These are phyloP conservation scores for Myotis planiceps DNA, from an alignment of 2,797 vertebrate genomes.

Conservation along the genomic window DNA sequence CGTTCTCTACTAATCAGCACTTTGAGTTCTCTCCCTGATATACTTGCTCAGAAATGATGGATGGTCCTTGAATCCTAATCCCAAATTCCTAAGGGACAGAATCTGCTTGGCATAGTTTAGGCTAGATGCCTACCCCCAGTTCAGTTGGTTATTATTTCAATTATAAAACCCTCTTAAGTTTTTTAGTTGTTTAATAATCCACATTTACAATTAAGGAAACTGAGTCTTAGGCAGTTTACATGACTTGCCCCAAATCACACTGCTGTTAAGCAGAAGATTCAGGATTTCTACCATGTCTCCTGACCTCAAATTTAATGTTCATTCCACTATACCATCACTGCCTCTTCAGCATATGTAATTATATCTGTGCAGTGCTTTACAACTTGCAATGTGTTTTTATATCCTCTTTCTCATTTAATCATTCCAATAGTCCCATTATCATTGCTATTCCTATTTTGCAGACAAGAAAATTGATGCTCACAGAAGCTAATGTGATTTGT, in stretches of 20 bases:
- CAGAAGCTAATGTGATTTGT: neutral
- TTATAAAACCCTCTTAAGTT: neutral
- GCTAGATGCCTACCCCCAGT: neutral
- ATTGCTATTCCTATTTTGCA: neutral
- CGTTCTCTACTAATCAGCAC: neutral
- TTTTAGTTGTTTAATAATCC: conserved; percentile 18
- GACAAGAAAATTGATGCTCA: neutral
- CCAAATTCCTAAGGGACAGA: neutral
- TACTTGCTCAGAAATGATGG: neutral
- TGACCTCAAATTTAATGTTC: neutral
- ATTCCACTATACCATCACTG: neutral
- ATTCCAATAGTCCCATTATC: neutral
- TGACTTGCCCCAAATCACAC: neutral
- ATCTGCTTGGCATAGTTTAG: neutral
- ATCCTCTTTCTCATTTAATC: neutral
- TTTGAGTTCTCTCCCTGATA: neutral
- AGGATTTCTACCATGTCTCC: neutral
- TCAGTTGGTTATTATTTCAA: neutral
- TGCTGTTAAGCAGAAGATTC: neutral
- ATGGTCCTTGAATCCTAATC: neutral
- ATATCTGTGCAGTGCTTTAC: neutral
- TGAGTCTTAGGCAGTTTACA: neutral
- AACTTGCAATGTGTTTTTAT: conserved; percentile 13
- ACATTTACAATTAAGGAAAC: conserved; percentile 7
- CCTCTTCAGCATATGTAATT: neutral